These are phyloP conservation scores for Ecliptopera silaceata DNA, from an alignment of 2,888 invertebrate genomes.

Conservation along the genomic window DNA sequence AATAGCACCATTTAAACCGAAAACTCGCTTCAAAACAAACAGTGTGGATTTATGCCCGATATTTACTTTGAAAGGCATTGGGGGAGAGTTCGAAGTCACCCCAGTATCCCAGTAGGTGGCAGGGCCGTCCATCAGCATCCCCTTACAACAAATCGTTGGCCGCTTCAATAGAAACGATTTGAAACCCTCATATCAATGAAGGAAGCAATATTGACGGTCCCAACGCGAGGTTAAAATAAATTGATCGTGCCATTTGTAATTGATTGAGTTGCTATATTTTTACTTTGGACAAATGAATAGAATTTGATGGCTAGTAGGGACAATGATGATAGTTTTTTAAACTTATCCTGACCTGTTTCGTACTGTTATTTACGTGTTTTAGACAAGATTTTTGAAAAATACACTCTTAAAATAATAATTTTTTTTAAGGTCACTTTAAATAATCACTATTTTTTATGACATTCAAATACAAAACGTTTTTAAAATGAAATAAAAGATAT, in stretches of 20 bases:
- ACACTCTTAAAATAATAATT: too few relatives aligned
- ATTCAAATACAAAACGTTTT: too few relatives aligned
- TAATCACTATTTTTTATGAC: too few relatives aligned
- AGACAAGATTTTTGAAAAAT: too few relatives aligned
- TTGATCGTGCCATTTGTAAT: slow-evolving; percentile 5
- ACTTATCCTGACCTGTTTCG: too few relatives aligned
- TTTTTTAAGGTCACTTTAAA: too few relatives aligned
- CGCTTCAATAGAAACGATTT: slow-evolving; percentile 39
- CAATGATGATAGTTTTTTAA: too few relatives aligned
- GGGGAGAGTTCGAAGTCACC: slow-evolving; percentile 26
- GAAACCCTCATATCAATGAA: slow-evolving; percentile 39
- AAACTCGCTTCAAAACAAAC: slow-evolving; percentile 17
- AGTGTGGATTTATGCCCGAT: slow-evolving; percentile 25
- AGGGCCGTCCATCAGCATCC: slow-evolving; percentile 27
- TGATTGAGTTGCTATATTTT: not conserved
- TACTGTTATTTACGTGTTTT: too few relatives aligned
- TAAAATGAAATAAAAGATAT: too few relatives aligned
- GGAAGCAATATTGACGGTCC: slow-evolving; percentile 40
- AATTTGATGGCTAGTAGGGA: too few relatives aligned
- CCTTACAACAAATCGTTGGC: slow-evolving; percentile 38
- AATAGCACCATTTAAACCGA: slow-evolving; percentile 4
- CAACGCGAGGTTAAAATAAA: slow-evolving; percentile 19
- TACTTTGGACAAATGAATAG: too few relatives aligned
- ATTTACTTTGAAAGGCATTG: slow-evolving; percentile 18
- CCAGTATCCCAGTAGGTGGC: slow-evolving; percentile 29